Base-by-base conservation (phyloP, 2,888 invertebrate species). In the Plebejus melissa region DNA sequence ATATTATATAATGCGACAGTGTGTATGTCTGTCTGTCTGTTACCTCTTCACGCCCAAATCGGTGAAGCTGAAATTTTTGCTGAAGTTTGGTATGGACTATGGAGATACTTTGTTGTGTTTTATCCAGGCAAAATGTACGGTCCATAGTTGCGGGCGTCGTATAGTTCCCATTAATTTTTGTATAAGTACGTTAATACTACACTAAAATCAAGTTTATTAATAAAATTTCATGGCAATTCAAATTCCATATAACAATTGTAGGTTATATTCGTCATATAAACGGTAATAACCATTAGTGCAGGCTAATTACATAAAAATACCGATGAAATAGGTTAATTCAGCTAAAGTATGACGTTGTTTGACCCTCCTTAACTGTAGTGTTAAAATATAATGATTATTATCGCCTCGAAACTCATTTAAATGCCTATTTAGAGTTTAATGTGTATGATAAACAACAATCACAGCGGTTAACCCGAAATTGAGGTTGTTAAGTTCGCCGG, bases 271-370 rank as follows among this genome's bases (percentile, higher is more conserved):
- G 32, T 36, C 65, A 36, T 36, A 36, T 36, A 36, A 16, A 65
- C 28, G 75, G 28, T 69, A 32, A 69, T 50, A 7, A 13, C 71
- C 71, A 71, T 71, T 71, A 70, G 71, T 50, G 13, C 72, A 11
- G 9, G 54, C 6, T 72, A 72, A 72, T 72, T 54, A 72, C 54
- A 72, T 50, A 50, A 54, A 72, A 72, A 72, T 71, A 22, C 71
- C 71, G 46, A 32, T 36, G 32, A 72, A 50, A 54, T 72, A 28
- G 72, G 54, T 72, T 72, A 72, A 72, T 72, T 72, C 32, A 28
- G 54, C 41, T 13, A 7, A 54, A 72, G 54, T 72, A 28, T 54
- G 72, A 54, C 70, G 32, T 32, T 13, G 65, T 28, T 36, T 65
- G 36, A 36, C 65, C 65, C 65, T 32, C 32, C 65, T 65, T 36